Conservation (phyloP, 2,113 vertebrate genomes). For the Acinonyx jubatus region DNA sequence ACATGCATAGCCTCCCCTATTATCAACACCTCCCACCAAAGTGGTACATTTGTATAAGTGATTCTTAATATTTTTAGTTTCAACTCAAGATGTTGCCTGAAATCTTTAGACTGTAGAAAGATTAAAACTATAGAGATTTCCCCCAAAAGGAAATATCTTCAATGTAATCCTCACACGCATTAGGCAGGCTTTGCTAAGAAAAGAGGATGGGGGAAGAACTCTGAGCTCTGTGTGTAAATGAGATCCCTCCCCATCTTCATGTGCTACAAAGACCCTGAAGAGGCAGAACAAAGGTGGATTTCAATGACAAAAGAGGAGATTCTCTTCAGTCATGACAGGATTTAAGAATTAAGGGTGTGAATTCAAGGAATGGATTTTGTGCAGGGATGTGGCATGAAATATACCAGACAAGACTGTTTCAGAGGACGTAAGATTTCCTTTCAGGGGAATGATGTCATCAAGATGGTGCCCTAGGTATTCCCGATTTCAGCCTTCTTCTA, state of each 20-base stretch:
- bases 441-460: neutral
- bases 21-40: neutral
- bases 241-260: neutral
- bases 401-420: neutral
- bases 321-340: neutral
- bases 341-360: neutral
- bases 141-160: neutral
- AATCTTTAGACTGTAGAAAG: neutral
- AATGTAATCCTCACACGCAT: neutral
- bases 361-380: neutral
- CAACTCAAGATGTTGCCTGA: neutral
- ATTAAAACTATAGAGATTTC: neutral
- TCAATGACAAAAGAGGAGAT: neutral
- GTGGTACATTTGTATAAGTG: neutral
- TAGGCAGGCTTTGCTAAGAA: neutral
- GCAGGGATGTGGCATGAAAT: neutral
- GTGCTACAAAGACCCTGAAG: neutral
- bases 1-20: neutral
- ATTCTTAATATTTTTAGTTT: neutral
- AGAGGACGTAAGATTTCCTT: neutral
- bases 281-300: neutral
- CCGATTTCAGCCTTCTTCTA: neutral
- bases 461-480: neutral
- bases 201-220: neutral
- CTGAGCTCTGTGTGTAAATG: neutral